phyloP scores from a whole-genome alignment of 2,888 invertebrate genomes.

The Lamellibrachia columna region DNA sequence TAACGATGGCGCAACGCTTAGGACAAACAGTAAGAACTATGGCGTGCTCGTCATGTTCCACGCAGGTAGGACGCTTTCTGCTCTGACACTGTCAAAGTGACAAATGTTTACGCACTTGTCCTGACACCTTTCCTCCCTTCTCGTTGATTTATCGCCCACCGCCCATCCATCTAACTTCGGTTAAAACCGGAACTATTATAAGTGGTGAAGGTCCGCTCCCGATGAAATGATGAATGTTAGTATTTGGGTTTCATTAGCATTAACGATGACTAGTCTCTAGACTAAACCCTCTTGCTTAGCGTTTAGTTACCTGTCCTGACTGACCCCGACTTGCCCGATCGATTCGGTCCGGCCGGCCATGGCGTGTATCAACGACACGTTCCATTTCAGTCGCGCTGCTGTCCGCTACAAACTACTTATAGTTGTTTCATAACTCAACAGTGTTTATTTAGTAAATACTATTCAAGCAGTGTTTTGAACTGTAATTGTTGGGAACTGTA shows the following conservation, averaged over 20 bases:
- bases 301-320: neutral
- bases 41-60: neutral
- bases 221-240: neutral
- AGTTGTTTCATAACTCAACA: neutral
- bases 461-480: too few relatives aligned
- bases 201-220: neutral
- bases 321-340: neutral
- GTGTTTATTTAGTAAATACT: neutral
- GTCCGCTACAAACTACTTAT: neutral
- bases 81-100: neutral
- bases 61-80: neutral
- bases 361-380: neutral
- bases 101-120: neutral
- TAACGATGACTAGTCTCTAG: neutral
- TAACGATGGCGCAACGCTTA: conserved; percentile 10
- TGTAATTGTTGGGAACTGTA: neutral
- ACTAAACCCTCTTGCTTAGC: too few relatives aligned
- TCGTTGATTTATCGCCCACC: conserved; percentile 4
- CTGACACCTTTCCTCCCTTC: neutral
- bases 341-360: neutral
- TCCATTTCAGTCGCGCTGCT: neutral
- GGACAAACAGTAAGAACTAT: neutral
- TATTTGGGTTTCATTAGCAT: neutral
- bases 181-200: neutral
- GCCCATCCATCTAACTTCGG: neutral